These are phyloP conservation scores for Leucophora obtusa DNA, from an alignment of 2,888 invertebrate genomes.

Conservation along the genomic window DNA sequence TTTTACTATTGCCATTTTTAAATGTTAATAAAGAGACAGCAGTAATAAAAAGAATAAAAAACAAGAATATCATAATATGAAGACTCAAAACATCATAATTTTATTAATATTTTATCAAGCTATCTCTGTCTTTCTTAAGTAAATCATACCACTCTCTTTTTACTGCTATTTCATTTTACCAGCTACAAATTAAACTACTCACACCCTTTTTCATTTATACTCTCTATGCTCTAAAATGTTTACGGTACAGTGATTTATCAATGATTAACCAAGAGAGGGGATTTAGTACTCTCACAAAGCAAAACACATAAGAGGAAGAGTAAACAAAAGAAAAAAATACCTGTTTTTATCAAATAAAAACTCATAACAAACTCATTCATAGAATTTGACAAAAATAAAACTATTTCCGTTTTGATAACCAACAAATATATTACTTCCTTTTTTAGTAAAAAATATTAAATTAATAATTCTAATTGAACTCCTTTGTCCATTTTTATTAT, in stretches of 20 bases:
- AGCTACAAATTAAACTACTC: constrained; percentile 50
- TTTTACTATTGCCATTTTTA: constrained; percentile 57
- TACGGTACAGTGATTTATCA: constrained; percentile 23
- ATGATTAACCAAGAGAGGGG: constrained; percentile 8
- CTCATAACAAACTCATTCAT: constrained; percentile 35
- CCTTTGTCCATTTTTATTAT: neutral
- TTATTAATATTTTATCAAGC: constrained; percentile 61
- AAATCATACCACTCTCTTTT: constrained; percentile 5
- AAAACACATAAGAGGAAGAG: constrained; percentile 3
- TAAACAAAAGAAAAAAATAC: constrained; percentile 5
- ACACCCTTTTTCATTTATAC: constrained; percentile 58
- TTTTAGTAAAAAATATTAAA: neutral
- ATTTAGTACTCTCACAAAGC: neutral
- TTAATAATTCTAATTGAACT: neutral
- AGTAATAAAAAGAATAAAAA: constrained; percentile 11
- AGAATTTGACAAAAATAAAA: neutral
- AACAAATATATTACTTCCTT: constrained; percentile 9
- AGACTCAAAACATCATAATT: constrained; percentile 64
- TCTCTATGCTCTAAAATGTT: constrained; percentile 35
- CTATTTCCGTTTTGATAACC: constrained; percentile 15
- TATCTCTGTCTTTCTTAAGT: constrained; percentile 35
- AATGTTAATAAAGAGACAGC: constrained; percentile 2
- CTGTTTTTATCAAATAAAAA: constrained; percentile 25
- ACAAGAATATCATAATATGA: constrained; percentile 53
- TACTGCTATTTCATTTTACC: constrained; percentile 25